Evolutionary conservation across 2,113 vertebrate species (phyloP), one percentile per base, ranked within the genome.

Genomic region (Oophaga pumilio): DNA sequence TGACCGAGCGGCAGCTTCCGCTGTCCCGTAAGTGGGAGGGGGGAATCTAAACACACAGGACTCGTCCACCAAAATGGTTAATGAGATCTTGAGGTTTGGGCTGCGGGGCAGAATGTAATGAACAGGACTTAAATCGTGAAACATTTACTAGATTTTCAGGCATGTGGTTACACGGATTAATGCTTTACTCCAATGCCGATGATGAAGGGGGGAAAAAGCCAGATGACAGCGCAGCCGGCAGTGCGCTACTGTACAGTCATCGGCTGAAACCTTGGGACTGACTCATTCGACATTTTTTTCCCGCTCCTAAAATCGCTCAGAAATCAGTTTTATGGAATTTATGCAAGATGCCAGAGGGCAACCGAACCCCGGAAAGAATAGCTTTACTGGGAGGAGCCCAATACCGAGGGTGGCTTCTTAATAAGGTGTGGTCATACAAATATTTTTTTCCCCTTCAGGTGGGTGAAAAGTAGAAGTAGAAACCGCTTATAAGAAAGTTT

Each of bases 141-240:
- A 66, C 60, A 82, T 82, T 82, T 50, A 50, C 26, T 82, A 82
- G 80, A 68, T n/a, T 66, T 52, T 50, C 56, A 60, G 78, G 56
- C 78, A 80, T 80, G 78, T 80, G 78, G 56, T 80, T 80, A 80
- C 56, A 80, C 18, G 57, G 78, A 80, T 80, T 60, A 80, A 59
- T 59, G 56, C 77, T 59, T 50, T 22, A 82, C 80, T 82, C 78
- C n/a, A 26, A 26, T 53, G 49, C 49, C 0, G 1, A 53, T 5
- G 50, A 11, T 28, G 15, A 18, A 43, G 22, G 78, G 15, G 18
- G 26, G 77, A 57, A 57, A 80, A 60, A 80, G 53, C 52, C 76
- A 78, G 76, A 26, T 78, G 52, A 26, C 76, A 13, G 24, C 13
- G 26, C 26, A 11, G 56, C 56, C 26, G 9, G 77, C 53, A 60